phyloP scores from a whole-genome alignment of 2,797 vertebrate genomes.

The Nothura maculosa region DNA sequence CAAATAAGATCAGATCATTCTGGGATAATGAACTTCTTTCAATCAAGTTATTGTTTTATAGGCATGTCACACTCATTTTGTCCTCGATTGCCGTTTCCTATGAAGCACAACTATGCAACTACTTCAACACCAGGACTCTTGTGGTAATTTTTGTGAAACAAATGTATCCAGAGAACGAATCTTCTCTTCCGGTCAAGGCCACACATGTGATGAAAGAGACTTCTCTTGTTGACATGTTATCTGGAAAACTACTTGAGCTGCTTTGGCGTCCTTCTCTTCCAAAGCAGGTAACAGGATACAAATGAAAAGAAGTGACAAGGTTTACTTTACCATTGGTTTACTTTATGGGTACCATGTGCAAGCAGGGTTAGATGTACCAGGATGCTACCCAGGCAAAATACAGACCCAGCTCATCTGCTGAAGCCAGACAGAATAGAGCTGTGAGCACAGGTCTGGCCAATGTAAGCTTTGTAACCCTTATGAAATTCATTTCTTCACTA shows the following conservation, averaged over 20 bases:
- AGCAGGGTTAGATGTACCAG: neutral
- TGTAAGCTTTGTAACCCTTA: neutral
- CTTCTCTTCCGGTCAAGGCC: neutral
- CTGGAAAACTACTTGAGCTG: neutral
- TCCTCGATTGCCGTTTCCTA: conserved; percentile 29
- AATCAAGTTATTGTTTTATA: conserved; percentile 60
- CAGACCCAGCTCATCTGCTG: neutral
- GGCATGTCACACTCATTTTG: conserved; percentile 36
- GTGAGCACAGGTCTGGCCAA: neutral
- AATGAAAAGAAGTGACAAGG: neutral
- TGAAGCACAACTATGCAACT: neutral
- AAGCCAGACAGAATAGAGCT: neutral
- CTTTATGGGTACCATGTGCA: neutral
- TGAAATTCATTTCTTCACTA: neutral
- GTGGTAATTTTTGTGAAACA: neutral
- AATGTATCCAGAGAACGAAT: neutral
- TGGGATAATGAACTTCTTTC: conserved; percentile 53
- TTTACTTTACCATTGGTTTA: neutral
- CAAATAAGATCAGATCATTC: conserved; percentile 40
- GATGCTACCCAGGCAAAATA: neutral
- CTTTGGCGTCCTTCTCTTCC: neutral
- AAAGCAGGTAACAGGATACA: neutral
- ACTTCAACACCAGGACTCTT: neutral
- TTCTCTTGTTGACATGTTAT: neutral
- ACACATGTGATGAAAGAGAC: neutral